A percentile compares a stretch with the other conserved stretches of the same genome.
These are phyloP conservation scores for Brachirus orientalis DNA, from an alignment of 2,113 vertebrate species.

Conservation along the genomic window DNA sequence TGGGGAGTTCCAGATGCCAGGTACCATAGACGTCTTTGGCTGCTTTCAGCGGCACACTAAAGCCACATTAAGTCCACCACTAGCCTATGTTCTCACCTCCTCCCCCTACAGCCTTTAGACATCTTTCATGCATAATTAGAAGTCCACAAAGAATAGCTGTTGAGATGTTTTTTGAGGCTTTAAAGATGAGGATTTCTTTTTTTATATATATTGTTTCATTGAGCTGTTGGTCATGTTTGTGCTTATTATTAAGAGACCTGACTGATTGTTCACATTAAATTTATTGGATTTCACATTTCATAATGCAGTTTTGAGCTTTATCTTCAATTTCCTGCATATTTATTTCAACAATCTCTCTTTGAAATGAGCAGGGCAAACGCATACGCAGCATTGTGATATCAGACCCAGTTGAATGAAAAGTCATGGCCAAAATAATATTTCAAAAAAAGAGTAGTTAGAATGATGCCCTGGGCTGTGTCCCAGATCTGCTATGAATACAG, in stretches of 20 bases:
- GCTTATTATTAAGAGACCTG: not conserved
- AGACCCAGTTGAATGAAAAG: conserved; percentile 26
- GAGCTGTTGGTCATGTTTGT: conserved; percentile 11
- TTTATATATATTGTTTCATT: conserved; percentile 22
- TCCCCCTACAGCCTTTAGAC: conserved; percentile 53
- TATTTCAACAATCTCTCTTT: conserved; percentile 36
- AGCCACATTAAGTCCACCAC: conserved; percentile 54
- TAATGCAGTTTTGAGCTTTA: conserved; percentile 13
- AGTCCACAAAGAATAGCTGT: conserved; percentile 51
- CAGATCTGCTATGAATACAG: conserved; percentile 60
- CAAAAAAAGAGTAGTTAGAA: conserved; percentile 51
- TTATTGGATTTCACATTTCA: conserved; percentile 29
- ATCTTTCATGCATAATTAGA: conserved; percentile 73
- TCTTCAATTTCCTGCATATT: conserved; percentile 20
- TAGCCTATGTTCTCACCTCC: conserved; percentile 38
- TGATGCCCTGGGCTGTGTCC: conserved; percentile 46
- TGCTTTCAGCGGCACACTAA: conserved; percentile 54
- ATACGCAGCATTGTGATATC: conserved; percentile 29
- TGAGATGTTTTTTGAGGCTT: conserved; percentile 29
- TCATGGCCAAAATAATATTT: conserved; percentile 34
- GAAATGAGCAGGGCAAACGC: conserved; percentile 14
- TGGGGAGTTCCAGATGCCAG: conserved; percentile 54
- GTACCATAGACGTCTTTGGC: conserved; percentile 65
- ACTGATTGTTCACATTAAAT: conserved; percentile 30
- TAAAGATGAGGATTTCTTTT: conserved; percentile 19